Conservation (phyloP, 1,140 invertebrate species). For the Anoplolepis gracilipes region DNA sequence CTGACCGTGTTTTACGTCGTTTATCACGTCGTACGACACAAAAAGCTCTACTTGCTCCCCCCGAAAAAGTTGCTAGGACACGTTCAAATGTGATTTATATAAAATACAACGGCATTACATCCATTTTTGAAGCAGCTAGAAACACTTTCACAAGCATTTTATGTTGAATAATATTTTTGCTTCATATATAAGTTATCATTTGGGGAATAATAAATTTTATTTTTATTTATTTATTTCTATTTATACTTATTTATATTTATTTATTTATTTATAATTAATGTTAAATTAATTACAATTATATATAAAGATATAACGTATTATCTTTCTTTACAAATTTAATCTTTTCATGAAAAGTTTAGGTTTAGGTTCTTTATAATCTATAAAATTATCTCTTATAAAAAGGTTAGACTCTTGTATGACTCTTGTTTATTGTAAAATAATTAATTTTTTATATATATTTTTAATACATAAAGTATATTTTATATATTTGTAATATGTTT, state of each 20-base stretch:
- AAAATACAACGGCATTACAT: constrained; percentile 7
- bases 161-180: background rate
- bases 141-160: background rate
- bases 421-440: too few relatives aligned
- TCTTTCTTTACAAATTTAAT: too few relatives aligned
- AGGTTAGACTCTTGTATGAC: too few relatives aligned
- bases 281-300: too few relatives aligned
- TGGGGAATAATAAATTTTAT: background rate
- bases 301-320: too few relatives aligned
- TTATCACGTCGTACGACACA: constrained; percentile 27
- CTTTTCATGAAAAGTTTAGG: too few relatives aligned
- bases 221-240: background rate
- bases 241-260: background rate
- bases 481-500: background rate
- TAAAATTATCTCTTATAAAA: too few relatives aligned
- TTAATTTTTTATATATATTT: background rate
- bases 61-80: background rate
- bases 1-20: constrained; percentile 39
- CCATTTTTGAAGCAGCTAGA: background rate
- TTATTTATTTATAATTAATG: too few relatives aligned
- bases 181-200: too few relatives aligned
- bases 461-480: background rate
- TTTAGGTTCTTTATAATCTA: too few relatives aligned
- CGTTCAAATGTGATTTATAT: constrained; percentile 29
- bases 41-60: background rate